These are phyloP conservation scores for Clepsis dumicolana DNA, from an alignment of 2,888 invertebrate genomes.

Conservation along the genomic window DNA sequence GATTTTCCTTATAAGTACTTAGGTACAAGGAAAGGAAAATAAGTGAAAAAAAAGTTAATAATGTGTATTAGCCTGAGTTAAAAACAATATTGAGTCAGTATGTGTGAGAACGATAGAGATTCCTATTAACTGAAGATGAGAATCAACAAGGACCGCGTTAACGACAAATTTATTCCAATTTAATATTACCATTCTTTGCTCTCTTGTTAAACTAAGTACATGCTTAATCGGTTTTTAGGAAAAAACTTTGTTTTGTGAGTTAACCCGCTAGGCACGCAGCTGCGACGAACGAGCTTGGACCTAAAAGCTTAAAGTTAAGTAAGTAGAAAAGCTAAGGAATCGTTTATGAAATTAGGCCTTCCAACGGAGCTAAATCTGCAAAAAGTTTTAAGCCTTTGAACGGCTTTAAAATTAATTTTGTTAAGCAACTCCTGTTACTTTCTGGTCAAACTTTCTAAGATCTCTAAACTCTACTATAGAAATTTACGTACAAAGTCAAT, in stretches of 20 bases:
- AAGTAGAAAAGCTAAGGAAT: constrained; percentile 28
- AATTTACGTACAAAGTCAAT: too few relatives aligned
- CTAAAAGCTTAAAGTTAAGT: constrained; percentile 7
- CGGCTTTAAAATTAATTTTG: constrained; percentile 12
- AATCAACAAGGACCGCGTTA: too few relatives aligned
- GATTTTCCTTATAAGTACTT: too few relatives aligned
- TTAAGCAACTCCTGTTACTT: constrained; percentile 2
- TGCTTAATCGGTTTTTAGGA: not conserved
- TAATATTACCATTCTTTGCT: not conserved
- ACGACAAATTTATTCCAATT: too few relatives aligned
- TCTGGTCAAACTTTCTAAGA: too few relatives aligned
- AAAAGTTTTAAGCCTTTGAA: constrained; percentile 1
- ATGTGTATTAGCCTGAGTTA: too few relatives aligned
- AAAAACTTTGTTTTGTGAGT: constrained; percentile 13
- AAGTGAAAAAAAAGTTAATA: too few relatives aligned
- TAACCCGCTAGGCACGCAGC: constrained; percentile 4
- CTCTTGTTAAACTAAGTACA: not conserved
- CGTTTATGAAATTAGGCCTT: constrained; percentile 9
- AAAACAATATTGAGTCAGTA: too few relatives aligned
- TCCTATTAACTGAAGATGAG: too few relatives aligned
- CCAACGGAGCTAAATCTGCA: constrained; percentile 22
- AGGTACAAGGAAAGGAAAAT: not conserved
- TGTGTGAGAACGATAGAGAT: too few relatives aligned
- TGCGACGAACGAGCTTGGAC: constrained; percentile 7
- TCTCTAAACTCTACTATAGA: too few relatives aligned